Evolutionary conservation across 2,888 invertebrate genomes (phyloP), one percentile per base, ranked within the genome.

Genomic region (Agrotis clavis): DNA sequence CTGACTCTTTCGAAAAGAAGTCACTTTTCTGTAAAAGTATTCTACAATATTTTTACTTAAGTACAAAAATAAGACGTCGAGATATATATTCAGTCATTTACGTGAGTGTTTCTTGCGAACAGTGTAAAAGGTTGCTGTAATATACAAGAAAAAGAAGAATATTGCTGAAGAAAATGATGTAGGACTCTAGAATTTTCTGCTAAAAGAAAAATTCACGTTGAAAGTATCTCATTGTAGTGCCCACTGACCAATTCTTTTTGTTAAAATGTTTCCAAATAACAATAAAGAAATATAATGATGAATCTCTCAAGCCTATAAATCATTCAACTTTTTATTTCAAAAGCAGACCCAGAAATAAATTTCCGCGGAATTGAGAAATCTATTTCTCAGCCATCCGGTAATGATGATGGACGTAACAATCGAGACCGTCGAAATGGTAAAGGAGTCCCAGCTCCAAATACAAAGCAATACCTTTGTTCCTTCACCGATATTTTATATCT

Each of bases 401-500:
- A 80, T 64, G 41, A 76, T 71, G 81, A 82, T 67, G 54, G 81
- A 82, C 72, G 50, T 70, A 35, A 53, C 61, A 61, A 72, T 76
- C 35, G 67, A 56, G 53, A n/a, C 56, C 56, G 30, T 51, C 70
- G 67, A 71, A 75, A 74, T 60, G n/a, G 69, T 57, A 76, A 74
- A 74, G 51, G 59, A 73, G 16, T 67, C 45, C 54, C 54, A 30
- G 50, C 30, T 53, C 30, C 45, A 54, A 67, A 75, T 71, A 67
- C 69, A 57, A 45, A 45, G 62, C 47, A 63, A 47, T 73, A 77
- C 78, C 81, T 84, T 82, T 79, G 82, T 81, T 85, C 77, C 74
- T 70, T 51, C 64, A 76, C 70, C 76, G 80, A 83, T 89, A 87
- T 86, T 82, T 88, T 84, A 87, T 73, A 75, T 76, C n/a, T 77